These are phyloP conservation scores for Apomyelois bistriatella DNA, from an alignment of 2,888 invertebrate genomes.

Conservation along the genomic window DNA sequence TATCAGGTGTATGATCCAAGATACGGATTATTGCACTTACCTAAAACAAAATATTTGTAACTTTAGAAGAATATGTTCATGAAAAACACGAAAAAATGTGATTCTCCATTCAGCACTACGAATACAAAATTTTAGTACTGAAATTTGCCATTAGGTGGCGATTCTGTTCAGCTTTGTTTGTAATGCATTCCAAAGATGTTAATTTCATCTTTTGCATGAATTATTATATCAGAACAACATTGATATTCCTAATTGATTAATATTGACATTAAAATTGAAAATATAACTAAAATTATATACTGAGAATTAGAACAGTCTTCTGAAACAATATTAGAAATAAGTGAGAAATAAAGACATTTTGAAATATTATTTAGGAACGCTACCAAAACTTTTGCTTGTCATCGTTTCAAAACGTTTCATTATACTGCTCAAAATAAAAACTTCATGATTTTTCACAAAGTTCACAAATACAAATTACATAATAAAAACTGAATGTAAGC, in stretches of 20 bases:
- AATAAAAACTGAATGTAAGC: no score
- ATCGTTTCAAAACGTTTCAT: slow-evolving; percentile 24
- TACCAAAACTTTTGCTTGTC: slow-evolving; percentile 44
- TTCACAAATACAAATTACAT: no score
- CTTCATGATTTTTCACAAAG: no score
- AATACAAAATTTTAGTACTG: slow-evolving; percentile 78
- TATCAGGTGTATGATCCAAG: slow-evolving; percentile 22
- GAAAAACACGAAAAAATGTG: slow-evolving; percentile 76
- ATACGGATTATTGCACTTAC: slow-evolving; percentile 52
- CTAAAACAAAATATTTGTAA: slow-evolving; percentile 65
- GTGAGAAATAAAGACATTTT: no score
- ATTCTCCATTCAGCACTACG: slow-evolving; percentile 77
- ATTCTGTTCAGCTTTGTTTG: slow-evolving; percentile 31
- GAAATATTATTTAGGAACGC: slow-evolving; percentile 37
- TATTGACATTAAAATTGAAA: no score
- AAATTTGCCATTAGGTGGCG: slow-evolving; percentile 51
- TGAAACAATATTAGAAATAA: no score
- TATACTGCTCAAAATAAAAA: background rate
- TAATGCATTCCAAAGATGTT: slow-evolving; percentile 34
- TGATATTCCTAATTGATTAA: no score
- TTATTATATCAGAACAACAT: no score
- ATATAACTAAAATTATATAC: no score
- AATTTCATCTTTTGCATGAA: no score
- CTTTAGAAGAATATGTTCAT: slow-evolving; percentile 71
- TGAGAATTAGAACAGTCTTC: no score